phyloP scores from a whole-genome alignment of 2,113 vertebrate species.

The Nycticebus coucang region DNA sequence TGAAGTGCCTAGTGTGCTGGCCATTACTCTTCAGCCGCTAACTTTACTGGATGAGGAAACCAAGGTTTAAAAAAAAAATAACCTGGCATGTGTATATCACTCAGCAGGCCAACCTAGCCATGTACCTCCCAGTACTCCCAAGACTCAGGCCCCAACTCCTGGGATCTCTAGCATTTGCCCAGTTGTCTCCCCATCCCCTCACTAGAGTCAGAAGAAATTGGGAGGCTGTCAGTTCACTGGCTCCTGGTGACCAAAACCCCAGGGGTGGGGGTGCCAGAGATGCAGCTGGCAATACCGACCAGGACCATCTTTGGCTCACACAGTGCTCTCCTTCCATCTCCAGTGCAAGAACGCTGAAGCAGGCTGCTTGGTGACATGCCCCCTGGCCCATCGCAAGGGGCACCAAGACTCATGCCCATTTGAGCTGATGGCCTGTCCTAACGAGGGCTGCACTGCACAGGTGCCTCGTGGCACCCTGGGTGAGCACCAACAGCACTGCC shows the following conservation, averaged over 20 bases:
- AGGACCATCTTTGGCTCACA: background rate
- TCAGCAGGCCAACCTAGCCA: background rate
- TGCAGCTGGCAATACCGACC: background rate
- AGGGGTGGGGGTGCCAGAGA: background rate
- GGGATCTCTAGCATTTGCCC: background rate
- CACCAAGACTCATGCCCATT: constrained; percentile 87
- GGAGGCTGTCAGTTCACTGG: background rate
- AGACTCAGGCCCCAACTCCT: background rate
- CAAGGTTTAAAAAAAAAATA: background rate
- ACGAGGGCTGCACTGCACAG: constrained; percentile 85
- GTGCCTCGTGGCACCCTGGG: constrained; percentile 86
- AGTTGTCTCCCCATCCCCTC: background rate
- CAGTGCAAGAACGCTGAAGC: constrained; percentile 89
- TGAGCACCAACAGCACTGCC: constrained; percentile 85
- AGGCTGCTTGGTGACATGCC: constrained; percentile 86
- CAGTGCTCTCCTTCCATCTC: background rate
- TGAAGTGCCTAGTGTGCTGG: background rate
- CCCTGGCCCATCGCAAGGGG: constrained; percentile 85
- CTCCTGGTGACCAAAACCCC: background rate
- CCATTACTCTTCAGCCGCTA: background rate
- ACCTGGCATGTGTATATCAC: background rate
- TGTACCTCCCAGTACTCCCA: background rate
- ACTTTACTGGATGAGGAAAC: background rate
- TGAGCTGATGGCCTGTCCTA: constrained; percentile 85
- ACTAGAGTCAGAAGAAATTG: background rate